Evolutionary conservation across 2,113 vertebrate genomes (phyloP), one percentile per base, ranked within the genome.

Genomic region (Notothenia coriiceps): DNA sequence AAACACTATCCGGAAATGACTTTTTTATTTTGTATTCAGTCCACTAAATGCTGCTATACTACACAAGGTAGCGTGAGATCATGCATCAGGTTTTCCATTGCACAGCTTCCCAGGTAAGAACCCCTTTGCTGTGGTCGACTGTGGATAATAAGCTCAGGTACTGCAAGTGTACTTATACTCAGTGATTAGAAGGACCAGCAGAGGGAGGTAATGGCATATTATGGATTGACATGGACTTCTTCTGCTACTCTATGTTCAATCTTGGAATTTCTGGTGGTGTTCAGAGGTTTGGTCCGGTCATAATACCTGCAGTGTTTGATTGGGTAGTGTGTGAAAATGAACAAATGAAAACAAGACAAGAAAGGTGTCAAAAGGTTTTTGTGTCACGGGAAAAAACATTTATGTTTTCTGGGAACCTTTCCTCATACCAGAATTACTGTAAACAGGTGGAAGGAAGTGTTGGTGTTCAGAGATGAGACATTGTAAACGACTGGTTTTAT

Each of bases 401-500:
- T 35, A 20, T 46, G 14, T 18, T 52, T 1, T 13, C 25, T 47
- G 35, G 10, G 2, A 47, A 46, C 33, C 51, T 54, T 18, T 6
- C 15, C 49, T 17, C 10, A 2, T n/a, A n/a, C 0, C 13, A 47
- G 54, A 33, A 1, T 5, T 5, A 15, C 20, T 46, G 33, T 29
- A 6, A 20, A 57, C 13, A 0, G 5, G 1, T 9, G 10, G 2
- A 11, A 7, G 17, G 68, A 57, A 0, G 33, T n/a, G 11, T 2
- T 14, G 22, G 22, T 35, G 9, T 29, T 46, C 11, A 44, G 18
- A 44, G n/a, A 55, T 18, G 12, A 70, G 18, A 5, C 46, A 15
- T 52, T 11, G 20, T 33, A 29, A 15, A 62, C 79, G 35, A 88
- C 61, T 47, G 83, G n/a, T 61, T 76, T 63, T 10, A 22, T 67